Percentiles rank a stretch among this genome's conserved stretches.
Evolutionary conservation across 2,888 invertebrate species (phyloP).

Genomic region (Nudaria mundana): DNA sequence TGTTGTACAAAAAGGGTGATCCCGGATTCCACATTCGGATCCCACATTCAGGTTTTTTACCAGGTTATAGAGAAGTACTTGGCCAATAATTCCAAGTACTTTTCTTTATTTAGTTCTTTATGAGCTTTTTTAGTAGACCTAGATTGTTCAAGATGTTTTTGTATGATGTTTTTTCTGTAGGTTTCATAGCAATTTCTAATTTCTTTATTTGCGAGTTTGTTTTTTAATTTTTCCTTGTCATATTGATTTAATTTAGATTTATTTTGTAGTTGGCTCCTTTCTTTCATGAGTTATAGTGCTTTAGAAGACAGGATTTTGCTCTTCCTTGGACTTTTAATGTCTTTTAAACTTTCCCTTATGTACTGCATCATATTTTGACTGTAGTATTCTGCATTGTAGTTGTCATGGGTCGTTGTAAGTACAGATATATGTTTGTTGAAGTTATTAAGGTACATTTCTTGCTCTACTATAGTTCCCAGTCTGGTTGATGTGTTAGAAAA

Average conservation of each 20-base stretch:
- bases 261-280: slow-evolving; percentile 8
- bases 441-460: not conserved
- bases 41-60: no score
- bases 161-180: no score
- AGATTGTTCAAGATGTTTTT: not conserved
- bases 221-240: slow-evolving; percentile 9
- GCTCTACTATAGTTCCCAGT: no score
- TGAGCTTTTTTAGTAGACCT: slow-evolving; percentile 11
- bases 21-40: no score
- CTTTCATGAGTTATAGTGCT: slow-evolving; percentile 11
- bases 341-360: not conserved
- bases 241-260: not conserved
- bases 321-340: not conserved
- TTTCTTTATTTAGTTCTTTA: slow-evolving; percentile 13
- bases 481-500: no score
- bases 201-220: slow-evolving; percentile 1
- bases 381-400: not conserved
- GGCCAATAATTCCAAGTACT: no score
- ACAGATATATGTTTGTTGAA: slow-evolving; percentile 2
- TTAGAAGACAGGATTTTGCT: slow-evolving; percentile 3
- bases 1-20: no score
- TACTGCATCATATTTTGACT: slow-evolving; percentile 2
- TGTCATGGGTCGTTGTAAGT: not conserved
- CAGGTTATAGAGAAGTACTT: no score
- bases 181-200: not conserved